Percentiles rank a stretch among this genome's conserved stretches.
Evolutionary conservation across 2,888 invertebrate genomes (phyloP).

Genomic region (Drosophila macrothrix): DNA sequence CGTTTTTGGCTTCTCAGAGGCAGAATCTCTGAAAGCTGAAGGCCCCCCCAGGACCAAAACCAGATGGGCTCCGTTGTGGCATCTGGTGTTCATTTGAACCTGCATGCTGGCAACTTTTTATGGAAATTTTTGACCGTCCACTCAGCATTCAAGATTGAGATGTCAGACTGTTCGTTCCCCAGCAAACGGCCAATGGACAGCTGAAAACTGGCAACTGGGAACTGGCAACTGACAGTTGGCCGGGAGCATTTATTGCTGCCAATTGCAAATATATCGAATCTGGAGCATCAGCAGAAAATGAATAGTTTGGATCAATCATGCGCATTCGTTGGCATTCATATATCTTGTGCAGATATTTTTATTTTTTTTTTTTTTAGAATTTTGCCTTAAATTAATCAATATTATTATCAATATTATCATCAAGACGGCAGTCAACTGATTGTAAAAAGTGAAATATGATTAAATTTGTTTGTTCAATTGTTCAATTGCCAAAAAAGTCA

Average conservation of each 20-base stretch:
- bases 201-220: not conserved
- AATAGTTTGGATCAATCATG: conserved; percentile 17
- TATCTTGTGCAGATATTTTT: not conserved
- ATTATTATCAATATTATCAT: not conserved
- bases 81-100: conserved; percentile 45
- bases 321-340: not conserved
- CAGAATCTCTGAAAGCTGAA: conserved; percentile 3
- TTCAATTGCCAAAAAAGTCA: not conserved
- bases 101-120: conserved; percentile 53
- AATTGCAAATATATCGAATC: conserved; percentile 37
- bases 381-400: not conserved
- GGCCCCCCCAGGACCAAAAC: conserved; percentile 5
- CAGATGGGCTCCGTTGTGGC: conserved; percentile 16
- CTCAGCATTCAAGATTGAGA: conserved; percentile 52
- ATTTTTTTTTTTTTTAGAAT: not conserved
- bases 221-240: not conserved
- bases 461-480: not conserved
- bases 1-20: conserved; percentile 32
- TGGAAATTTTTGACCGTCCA: conserved; percentile 44
- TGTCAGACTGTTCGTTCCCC: conserved; percentile 28
- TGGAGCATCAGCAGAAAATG: conserved; percentile 19
- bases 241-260: conserved; percentile 22
- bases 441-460: not conserved
- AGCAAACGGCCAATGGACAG: conserved; percentile 1
- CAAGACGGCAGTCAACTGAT: not conserved